phyloP scores from a whole-genome alignment of 1,140 invertebrate species.

The Drosophila littoralis region DNA sequence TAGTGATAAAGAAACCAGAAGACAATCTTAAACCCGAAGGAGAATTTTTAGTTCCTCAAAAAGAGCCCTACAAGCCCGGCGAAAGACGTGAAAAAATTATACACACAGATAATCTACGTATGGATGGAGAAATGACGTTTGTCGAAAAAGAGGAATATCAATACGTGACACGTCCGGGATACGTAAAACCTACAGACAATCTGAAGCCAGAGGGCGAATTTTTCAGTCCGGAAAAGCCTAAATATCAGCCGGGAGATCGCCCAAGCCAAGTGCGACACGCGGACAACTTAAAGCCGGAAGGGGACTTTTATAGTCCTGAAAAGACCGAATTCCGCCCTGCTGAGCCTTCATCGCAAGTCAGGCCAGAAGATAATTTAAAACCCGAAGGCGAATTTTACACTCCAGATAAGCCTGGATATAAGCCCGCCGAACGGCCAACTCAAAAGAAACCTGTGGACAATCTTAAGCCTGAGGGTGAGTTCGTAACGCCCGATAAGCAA shows the following conservation, averaged over 20 bases:
- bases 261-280: conserved; percentile 84
- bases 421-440: conserved; percentile 85
- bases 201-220: conserved; percentile 87
- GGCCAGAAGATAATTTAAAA: conserved; percentile 85
- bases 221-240: conserved; percentile 81
- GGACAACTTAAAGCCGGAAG: conserved; percentile 88
- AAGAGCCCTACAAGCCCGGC: conserved; percentile 79
- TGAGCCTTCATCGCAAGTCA: conserved; percentile 86
- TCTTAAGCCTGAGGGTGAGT: conserved; percentile 64
- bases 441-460: conserved; percentile 80
- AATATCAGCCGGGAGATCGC: conserved; percentile 59
- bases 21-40: conserved; percentile 87
- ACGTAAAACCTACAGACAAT: conserved; percentile 87
- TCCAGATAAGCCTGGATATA: conserved; percentile 64
- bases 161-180: conserved; percentile 85
- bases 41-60: conserved; percentile 85
- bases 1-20: conserved; percentile 85
- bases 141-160: conserved; percentile 84
- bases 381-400: conserved; percentile 86
- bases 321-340: conserved; percentile 85
- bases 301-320: conserved; percentile 87
- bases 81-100: conserved; percentile 66
- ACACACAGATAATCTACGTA: conserved; percentile 86
- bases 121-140: conserved; percentile 86
- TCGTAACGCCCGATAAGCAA: conserved; percentile 62